Evolutionary conservation across 37 sponge, comb jelly and placozoan genomes (phyloP), one percentile per base, ranked within the genome.

Genomic region (Agelas oroides): DNA sequence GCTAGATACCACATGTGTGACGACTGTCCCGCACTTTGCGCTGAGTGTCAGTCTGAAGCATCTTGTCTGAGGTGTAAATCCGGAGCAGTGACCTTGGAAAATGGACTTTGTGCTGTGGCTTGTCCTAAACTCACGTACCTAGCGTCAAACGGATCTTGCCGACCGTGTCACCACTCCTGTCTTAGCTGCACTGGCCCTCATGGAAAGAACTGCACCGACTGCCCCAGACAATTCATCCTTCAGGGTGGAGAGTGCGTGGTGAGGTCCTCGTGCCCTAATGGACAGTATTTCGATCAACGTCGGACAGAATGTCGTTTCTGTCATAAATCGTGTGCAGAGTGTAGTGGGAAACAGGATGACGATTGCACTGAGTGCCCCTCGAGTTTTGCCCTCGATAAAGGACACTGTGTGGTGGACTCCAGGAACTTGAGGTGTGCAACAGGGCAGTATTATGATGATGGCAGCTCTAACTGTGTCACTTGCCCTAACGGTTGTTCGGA

Each of bases 101-200:
- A 34, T 28, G 87, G 91, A 1, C 20, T 20, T 0, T 91, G 91
- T 63, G n/a, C 64, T 21, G 37, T 19, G 31, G 35, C 57, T 15
- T 91, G 91, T 71, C 81, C 81, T 18, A 23, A 57, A 18, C 57
- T 59, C 8, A 71, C 87, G 2, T 86, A 55, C 57, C 23, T 38
- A 5, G 28, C 63, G 8, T 20, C 24, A 27, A 37, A 79, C 46
- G 65, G 73, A 1, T 68, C 76, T 30, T 92, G 93, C 79, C 38
- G 53, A 33, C 58, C 77, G 0, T 93, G 93, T 78, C 83, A 88
- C 37, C 37, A 36, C 17, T 75, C 83, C n/a, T 93, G 93, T 27
- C 59, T 85, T 20, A 62, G 69, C 21, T 93, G 93, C 56, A 62
- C 39, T 77, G 93, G 93, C 18, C 78, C 83, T 3, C 53, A 20